Evolutionary conservation across 2,888 invertebrate species (phyloP).

Genomic region (Macaria notata): DNA sequence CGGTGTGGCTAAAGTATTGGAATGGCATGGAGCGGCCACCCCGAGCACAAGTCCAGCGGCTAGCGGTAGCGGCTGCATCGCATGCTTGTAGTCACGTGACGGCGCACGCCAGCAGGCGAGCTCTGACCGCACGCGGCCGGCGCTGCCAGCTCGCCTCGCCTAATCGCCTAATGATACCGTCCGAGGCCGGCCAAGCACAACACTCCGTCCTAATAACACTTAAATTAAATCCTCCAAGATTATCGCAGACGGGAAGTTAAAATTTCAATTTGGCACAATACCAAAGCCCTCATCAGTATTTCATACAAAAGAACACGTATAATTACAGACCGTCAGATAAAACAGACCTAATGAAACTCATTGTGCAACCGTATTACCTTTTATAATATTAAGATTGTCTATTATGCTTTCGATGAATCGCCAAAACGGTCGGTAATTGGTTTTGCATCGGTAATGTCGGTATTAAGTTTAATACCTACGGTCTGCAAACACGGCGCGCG

Average conservation of each 20-base stretch:
- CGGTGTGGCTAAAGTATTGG: background rate
- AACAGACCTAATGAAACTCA: constrained; percentile 27
- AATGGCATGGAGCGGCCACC: background rate
- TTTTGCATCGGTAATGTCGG: constrained; percentile 47
- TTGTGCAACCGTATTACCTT: constrained; percentile 36
- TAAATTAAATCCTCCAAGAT: constrained; percentile 10
- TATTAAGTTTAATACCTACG: constrained; percentile 44
- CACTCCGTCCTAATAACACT: constrained; percentile 1
- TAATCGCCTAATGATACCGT: no score
- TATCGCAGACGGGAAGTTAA: constrained; percentile 10
- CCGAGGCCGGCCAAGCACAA: no score
- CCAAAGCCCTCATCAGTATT: constrained; percentile 15
- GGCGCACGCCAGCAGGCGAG: background rate
- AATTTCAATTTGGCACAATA: constrained; percentile 20
- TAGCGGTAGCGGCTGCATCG: background rate
- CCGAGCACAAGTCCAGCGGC: background rate
- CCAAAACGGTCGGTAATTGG: constrained; percentile 43
- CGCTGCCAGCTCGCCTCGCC: background rate
- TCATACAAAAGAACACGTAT: constrained; percentile 16
- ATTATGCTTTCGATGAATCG: constrained; percentile 43
- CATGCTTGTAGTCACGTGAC: background rate
- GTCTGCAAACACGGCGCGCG: constrained; percentile 34
- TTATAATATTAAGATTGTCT: constrained; percentile 48
- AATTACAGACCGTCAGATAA: constrained; percentile 18
- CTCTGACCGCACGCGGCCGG: constrained; percentile 1